phyloP scores from a whole-genome alignment of 2,797 vertebrate genomes.

The Sebastolobus altivelis region DNA sequence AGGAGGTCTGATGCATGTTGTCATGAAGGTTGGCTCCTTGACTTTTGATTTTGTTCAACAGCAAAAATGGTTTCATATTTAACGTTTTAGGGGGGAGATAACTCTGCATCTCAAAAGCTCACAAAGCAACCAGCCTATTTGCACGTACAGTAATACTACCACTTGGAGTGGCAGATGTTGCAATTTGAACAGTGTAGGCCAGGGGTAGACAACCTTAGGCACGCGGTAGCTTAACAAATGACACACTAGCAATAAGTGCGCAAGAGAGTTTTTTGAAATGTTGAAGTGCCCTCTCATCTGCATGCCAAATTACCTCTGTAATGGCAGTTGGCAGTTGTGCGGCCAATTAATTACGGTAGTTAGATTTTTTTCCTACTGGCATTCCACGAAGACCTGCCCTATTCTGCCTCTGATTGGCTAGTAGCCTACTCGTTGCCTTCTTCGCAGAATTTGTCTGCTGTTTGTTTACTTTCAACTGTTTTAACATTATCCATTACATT shows the following conservation, averaged over 20 bases:
- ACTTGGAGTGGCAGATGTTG: background rate
- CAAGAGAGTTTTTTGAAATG: background rate
- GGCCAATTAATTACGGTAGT: background rate
- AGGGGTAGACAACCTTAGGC: background rate
- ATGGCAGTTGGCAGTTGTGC: background rate
- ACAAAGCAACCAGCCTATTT: conserved; percentile 1
- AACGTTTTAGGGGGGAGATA: background rate
- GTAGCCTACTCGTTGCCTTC: background rate
- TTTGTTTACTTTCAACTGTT: background rate
- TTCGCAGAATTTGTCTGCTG: background rate
- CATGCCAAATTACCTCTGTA: too few species aligned
- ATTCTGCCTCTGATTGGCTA: too few species aligned
- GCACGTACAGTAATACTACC: background rate
- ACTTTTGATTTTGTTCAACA: conserved; percentile 67
- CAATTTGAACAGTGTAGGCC: background rate
- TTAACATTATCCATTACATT: background rate
- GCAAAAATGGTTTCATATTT: conserved; percentile 54
- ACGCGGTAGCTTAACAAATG: background rate
- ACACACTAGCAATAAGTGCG: background rate
- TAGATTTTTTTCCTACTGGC: too few species aligned
- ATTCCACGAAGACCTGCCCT: too few species aligned
- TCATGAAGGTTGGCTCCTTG: conserved; percentile 64
- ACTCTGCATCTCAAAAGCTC: conserved; percentile 25
- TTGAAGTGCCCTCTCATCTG: background rate
- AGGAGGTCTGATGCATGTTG: conserved; percentile 71